Evolutionary conservation across 2,113 vertebrate genomes (phyloP), one percentile per base, ranked within the genome.

Genomic region (Machaerirhynchus nigripectus): DNA sequence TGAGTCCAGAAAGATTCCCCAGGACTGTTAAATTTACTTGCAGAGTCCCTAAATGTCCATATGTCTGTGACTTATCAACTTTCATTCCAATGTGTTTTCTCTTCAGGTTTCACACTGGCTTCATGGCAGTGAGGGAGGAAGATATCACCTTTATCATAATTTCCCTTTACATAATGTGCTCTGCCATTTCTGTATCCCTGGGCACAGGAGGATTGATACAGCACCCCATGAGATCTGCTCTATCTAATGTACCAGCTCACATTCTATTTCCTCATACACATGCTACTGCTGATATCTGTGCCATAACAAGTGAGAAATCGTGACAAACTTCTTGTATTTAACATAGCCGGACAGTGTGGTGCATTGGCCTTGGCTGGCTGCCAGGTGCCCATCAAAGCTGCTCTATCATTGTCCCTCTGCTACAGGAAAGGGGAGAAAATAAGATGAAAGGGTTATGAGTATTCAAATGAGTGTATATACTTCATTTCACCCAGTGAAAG

Each of bases 281-380:
- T 37, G 31, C 14, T 84, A 7, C n/a, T 85, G 40, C 24, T 74
- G 37, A 10, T 63, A n/a, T 39, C 63, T 61, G n/a, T 20, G 23
- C 13, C 13, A 2, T 2, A 82, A 20, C 7, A 20, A 63, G n/a
- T 14, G 12, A 73, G 18, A 8, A 52, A 61, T 20, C 1, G 7
- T 67, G 15, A 61, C 13, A 63, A 53, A 46, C 19, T 70, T 35
- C 1, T n/a, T 57, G 33, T 13, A 77, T 52, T 85, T 77, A 69
- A 27, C 13, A 21, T 6, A 28, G 2, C 6, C 18, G 49, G 33
- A 21, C 42, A 13, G 14, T 13, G 18, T 10, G 11, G 5, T 47
- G 23, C 11, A 9, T 49, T 30, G 22, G 33, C 27, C 28, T 47
- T 1, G 1, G 5, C 46, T 55, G 50, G 13, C n/a, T 4, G 1